Percentiles rank a stretch among this genome's conserved stretches.
Conservation (phyloP, 1,140 invertebrate genomes). For the Sesamia nonagrioides region DNA sequence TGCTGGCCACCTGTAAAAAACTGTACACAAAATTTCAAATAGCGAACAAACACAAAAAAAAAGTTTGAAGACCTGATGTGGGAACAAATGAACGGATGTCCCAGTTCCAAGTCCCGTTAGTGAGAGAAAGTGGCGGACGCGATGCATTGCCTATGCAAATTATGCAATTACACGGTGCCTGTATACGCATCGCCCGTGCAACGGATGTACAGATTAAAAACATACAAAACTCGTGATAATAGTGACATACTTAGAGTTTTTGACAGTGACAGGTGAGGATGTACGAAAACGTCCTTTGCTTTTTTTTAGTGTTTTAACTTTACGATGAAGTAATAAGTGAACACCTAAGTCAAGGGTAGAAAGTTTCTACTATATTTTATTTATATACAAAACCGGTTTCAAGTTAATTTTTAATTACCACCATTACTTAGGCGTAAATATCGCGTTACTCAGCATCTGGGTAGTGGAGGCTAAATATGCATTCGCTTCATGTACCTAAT, state of each 20-base stretch:
- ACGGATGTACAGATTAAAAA: conserved; percentile 43
- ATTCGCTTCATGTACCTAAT: too few relatives aligned
- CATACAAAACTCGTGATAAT: conserved; percentile 18
- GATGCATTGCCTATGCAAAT: conserved; percentile 79
- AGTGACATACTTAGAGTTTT: conserved; percentile 40
- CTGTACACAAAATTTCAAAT: conserved; percentile 8
- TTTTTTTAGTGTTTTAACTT: neutral
- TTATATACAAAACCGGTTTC: neutral
- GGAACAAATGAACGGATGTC: conserved; percentile 63
- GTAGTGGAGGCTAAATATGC: too few relatives aligned
- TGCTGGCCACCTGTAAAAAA: conserved; percentile 12
- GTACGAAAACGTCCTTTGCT: conserved; percentile 16
- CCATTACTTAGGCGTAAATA: too few relatives aligned
- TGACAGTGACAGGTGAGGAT: conserved; percentile 40
- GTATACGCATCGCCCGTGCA: conserved; percentile 33
- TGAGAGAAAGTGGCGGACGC: conserved; percentile 74
- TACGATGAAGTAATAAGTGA: neutral
- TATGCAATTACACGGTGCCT: conserved; percentile 72
- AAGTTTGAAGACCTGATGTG: conserved; percentile 42
- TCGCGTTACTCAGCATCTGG: too few relatives aligned
- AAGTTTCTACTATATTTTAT: neutral
- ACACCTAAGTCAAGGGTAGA: too few relatives aligned
- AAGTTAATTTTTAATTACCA: too few relatives aligned
- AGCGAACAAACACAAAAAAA: conserved; percentile 28
- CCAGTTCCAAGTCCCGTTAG: conserved; percentile 75